Conservation (phyloP, 37 sponge, comb jelly and placozoan species). For the Hexactinellida sp. region DNA sequence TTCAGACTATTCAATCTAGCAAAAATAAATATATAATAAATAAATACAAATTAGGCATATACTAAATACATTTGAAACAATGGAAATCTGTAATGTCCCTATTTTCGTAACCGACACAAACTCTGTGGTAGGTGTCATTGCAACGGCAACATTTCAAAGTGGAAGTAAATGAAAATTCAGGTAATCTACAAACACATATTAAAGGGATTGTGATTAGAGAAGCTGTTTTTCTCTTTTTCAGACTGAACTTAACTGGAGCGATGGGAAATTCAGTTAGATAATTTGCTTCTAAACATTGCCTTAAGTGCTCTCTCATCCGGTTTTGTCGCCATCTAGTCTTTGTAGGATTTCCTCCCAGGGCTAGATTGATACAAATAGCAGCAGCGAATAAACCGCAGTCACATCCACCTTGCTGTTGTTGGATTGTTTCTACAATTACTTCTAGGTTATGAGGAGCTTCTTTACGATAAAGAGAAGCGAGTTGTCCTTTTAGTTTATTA, state of each 20-base stretch:
- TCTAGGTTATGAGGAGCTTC: background rate
- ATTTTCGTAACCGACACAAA: background rate
- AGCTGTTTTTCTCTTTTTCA: background rate
- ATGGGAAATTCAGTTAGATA: background rate
- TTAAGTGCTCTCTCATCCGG: background rate
- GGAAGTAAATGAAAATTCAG: background rate
- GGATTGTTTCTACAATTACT: background rate
- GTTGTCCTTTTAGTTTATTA: background rate
- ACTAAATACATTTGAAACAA: background rate
- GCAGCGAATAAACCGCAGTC: background rate
- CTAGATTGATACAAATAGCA: background rate
- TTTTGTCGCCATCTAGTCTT: background rate
- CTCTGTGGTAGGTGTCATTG: background rate
- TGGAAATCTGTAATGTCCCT: background rate
- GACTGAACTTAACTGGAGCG: background rate
- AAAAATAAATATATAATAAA: background rate
- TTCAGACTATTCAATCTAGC: too few relatives aligned
- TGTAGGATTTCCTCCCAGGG: background rate
- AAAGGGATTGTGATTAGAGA: background rate
- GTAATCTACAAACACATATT: constrained; percentile 2
- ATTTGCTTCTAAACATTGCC: background rate
- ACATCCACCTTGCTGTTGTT: background rate
- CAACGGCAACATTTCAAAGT: background rate
- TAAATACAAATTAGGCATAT: background rate
- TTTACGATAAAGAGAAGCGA: background rate